phyloP scores from a whole-genome alignment of 2,888 invertebrate genomes.

The Oxystoma pomonae region DNA sequence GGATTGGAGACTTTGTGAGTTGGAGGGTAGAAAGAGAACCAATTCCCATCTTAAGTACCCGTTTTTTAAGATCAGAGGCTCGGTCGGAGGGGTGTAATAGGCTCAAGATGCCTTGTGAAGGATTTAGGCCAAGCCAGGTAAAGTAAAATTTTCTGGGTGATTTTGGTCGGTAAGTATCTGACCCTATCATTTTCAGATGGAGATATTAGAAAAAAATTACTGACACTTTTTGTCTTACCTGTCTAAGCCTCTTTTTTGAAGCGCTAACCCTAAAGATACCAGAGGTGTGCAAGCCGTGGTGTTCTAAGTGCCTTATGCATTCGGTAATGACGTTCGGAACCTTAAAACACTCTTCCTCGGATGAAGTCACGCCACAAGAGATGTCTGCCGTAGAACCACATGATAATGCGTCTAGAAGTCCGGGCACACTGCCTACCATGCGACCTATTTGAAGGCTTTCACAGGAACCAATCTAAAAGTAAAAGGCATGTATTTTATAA shows the following conservation, averaged over 20 bases:
- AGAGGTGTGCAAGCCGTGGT: slow-evolving; percentile 75
- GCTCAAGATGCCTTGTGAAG: no score
- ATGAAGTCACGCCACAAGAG: slow-evolving; percentile 44
- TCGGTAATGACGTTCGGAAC: slow-evolving; percentile 76
- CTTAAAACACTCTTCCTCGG: slow-evolving; percentile 45
- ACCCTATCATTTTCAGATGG: no score
- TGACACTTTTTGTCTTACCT: no score
- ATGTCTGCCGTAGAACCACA: slow-evolving; percentile 47
- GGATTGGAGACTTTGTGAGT: no score
- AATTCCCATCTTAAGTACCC: no score
- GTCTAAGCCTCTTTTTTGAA: slow-evolving; percentile 86
- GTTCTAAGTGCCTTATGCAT: slow-evolving; percentile 78
- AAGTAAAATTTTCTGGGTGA: no score
- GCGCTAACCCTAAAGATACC: slow-evolving; percentile 92
- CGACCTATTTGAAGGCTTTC: slow-evolving; percentile 60
- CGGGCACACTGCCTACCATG: slow-evolving; percentile 52
- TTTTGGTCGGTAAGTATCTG: no score
- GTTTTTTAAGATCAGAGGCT: no score
- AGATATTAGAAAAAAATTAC: no score
- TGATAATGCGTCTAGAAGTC: slow-evolving; percentile 46
- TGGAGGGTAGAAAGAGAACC: no score
- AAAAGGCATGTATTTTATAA: not conserved
- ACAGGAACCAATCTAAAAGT: slow-evolving; percentile 70
- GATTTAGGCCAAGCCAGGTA: no score
- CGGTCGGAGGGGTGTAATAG: no score